Base-by-base conservation (phyloP, 2,797 vertebrate species). In the Brachyrhaphis roseni region DNA sequence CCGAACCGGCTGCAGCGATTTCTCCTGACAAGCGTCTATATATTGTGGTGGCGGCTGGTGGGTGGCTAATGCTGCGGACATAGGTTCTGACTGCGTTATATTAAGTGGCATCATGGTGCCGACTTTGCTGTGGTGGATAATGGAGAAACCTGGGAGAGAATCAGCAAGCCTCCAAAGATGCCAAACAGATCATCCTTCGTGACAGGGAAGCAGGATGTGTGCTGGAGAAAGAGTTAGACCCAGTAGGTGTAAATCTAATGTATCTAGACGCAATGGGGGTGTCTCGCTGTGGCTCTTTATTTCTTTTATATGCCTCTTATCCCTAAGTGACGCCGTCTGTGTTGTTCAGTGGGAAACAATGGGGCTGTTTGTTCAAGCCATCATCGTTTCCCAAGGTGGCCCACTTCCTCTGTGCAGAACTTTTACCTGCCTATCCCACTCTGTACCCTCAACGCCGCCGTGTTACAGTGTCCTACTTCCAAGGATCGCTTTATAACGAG, bases 151-250 rank as follows among this genome's bases (percentile, higher is more conserved):
- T 84, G 71, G 76, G 84, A 89, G 84, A 86, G 82, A 82, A 77
- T 83, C 87, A 64, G 88, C 81, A 75, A 84, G 89, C 77, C 85
- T 90, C 83, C 80, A 74, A 72, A 81, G 80, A 89, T 87, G 90
- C 89, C 92, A 90, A 90, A 88, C 88, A 88, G 84, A 91, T 91
- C 86, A 87, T 82, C 80, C 87, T 91, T 89, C 74, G 79, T 92
- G 86, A 84, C 85, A 72, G 78, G 59, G 80, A 87, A 88, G 86
- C 80, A 79, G 80, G 81, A 86, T 62, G 82, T 79, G 83, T 84
- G 85, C 84, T 88, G 79, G 82, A 53, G 51, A 86, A 86, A 75
- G 84, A 80, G 84, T 86, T 76, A 84, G 78, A 34, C 87, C 77
- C 86, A 87, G 83, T 82, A 81, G 82, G 85, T 87, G 76, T 85